Evolutionary conservation across 2,888 invertebrate genomes (phyloP).

Genomic region (Stictocephala bisonia): DNA sequence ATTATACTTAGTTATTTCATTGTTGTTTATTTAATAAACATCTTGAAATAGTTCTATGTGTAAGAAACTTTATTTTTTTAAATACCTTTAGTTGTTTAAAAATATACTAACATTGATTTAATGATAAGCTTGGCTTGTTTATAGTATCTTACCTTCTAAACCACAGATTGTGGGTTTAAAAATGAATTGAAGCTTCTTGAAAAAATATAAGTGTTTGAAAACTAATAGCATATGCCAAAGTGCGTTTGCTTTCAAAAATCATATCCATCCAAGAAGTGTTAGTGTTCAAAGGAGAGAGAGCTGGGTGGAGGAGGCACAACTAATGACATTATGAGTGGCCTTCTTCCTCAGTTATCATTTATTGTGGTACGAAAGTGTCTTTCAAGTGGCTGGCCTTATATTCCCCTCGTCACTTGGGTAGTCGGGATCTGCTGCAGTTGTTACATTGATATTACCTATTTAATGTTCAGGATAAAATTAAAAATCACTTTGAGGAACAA

Average conservation of each 20-base stretch:
- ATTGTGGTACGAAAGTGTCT: constrained; percentile 31
- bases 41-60: no score
- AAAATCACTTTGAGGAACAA: not conserved
- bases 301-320: constrained; percentile 1
- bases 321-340: constrained; percentile 27
- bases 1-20: no score
- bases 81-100: no score
- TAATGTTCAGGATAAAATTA: constrained; percentile 44
- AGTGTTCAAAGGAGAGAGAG: constrained; percentile 1
- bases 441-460: constrained; percentile 14
- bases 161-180: no score
- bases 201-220: not conserved
- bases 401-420: constrained; percentile 5
- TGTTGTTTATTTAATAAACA: no score
- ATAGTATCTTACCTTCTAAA: no score
- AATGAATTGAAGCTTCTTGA: no score
- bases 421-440: constrained; percentile 26
- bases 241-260: not conserved
- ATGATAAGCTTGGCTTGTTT: no score
- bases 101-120: no score
- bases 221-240: not conserved
- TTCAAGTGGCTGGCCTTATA: constrained; percentile 10
- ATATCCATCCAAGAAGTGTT: not conserved
- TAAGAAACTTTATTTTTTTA: no score
- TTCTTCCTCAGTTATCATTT: constrained; percentile 15